These are phyloP conservation scores for Vultur gryphus DNA, from an alignment of 2,797 vertebrate genomes.

Conservation along the genomic window DNA sequence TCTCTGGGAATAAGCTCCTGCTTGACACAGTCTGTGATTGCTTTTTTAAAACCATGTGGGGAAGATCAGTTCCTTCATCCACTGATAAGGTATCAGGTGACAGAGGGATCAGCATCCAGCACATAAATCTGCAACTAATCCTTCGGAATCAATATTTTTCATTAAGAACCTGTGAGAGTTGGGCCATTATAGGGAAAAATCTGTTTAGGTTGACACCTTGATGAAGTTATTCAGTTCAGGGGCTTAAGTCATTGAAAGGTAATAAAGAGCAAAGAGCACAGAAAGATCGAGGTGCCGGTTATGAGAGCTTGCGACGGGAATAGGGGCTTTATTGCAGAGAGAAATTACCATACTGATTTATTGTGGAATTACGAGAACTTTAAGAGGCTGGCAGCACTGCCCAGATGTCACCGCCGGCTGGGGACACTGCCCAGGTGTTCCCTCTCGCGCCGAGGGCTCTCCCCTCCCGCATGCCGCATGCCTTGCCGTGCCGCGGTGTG, in stretches of 20 bases:
- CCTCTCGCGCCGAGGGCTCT: fast-evolving
- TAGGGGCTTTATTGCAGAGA: slow-evolving; percentile 49
- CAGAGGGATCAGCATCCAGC: slow-evolving; percentile 78
- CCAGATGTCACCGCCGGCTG: background rate
- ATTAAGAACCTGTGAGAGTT: slow-evolving; percentile 82
- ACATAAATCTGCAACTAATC: slow-evolving; percentile 86
- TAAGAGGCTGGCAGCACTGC: slow-evolving; percentile 21
- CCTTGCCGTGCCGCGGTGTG: fast-evolving
- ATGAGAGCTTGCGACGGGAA: slow-evolving; percentile 54
- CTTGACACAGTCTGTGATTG: slow-evolving; percentile 68
- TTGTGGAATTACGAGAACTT: slow-evolving; percentile 40
- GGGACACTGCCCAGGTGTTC: background rate
- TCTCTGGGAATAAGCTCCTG: slow-evolving; percentile 67
- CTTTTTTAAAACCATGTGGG: slow-evolving; percentile 67
- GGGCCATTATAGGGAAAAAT: slow-evolving; percentile 82
- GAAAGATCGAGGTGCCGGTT: slow-evolving; percentile 61
- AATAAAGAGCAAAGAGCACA: slow-evolving; percentile 78
- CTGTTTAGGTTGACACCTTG: slow-evolving; percentile 85
- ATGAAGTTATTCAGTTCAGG: slow-evolving; percentile 84
- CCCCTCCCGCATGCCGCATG: fast-evolving
- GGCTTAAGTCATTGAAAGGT: slow-evolving; percentile 80
- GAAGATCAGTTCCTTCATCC: slow-evolving; percentile 70
- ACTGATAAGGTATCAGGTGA: slow-evolving; percentile 79
- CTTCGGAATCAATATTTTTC: slow-evolving; percentile 85
- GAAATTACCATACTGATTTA: slow-evolving; percentile 66